These are phyloP conservation scores for Dendronephthya gigantea DNA, from an alignment of 64 coral and sea anemone genomes.

Conservation along the genomic window DNA sequence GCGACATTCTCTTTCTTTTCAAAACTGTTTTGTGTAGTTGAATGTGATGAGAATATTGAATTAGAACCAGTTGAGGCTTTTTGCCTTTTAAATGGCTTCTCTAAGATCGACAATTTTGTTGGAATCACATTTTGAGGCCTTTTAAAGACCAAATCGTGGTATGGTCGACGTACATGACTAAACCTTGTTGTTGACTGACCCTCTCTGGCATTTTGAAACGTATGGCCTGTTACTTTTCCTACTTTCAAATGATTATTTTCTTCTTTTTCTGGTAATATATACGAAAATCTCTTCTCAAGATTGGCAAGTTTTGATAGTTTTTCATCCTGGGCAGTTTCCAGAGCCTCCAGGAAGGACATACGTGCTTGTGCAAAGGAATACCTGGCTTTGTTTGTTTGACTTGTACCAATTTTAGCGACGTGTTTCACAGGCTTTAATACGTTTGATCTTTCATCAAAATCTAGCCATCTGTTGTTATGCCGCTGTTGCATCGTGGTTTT, in stretches of 20 bases:
- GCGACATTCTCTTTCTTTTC: neutral
- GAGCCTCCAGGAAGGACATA: neutral
- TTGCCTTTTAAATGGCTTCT: neutral
- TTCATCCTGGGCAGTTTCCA: neutral
- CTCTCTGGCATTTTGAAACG: neutral
- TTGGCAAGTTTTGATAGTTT: neutral
- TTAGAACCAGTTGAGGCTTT: neutral
- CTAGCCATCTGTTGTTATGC: neutral
- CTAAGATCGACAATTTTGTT: neutral
- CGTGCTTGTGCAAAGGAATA: constrained; percentile 13
- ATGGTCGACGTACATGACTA: neutral
- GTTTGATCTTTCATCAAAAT: neutral
- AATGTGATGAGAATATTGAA: neutral
- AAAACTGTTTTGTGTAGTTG: neutral
- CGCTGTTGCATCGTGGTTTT: neutral
- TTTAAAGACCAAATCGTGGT: neutral
- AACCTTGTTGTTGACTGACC: neutral
- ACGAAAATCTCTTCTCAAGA: neutral
- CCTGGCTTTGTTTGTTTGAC: neutral
- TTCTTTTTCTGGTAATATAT: neutral
- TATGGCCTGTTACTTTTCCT: neutral
- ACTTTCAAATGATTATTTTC: neutral
- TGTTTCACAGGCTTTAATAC: neutral
- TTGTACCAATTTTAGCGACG: neutral
- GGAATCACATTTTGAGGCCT: neutral